Evolutionary conservation across 2,888 invertebrate species (phyloP).

Genomic region (Byasa hedistus): DNA sequence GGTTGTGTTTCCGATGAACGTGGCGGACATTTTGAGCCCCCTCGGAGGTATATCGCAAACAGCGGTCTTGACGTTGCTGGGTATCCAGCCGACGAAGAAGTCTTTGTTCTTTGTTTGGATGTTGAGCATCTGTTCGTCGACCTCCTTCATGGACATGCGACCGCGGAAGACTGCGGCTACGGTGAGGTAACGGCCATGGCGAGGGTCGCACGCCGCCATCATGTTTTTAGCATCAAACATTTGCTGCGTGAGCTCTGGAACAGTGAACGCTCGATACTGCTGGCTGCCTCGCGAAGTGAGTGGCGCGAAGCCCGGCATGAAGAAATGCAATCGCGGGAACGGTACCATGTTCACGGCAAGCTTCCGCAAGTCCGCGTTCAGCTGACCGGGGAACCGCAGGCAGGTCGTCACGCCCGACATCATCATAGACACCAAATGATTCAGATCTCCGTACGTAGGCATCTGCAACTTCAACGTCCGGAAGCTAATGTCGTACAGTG

Average conservation of each 20-base stretch:
- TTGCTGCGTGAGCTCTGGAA: constrained; percentile 92
- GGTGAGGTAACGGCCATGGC: constrained; percentile 92
- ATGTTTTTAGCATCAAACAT: constrained; percentile 97
- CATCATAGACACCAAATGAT: constrained; percentile 67
- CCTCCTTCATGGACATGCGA: constrained; percentile 96
- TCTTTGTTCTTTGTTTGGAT: constrained; percentile 87
- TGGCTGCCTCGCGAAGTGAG: constrained; percentile 88
- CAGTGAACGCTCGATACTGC: constrained; percentile 90
- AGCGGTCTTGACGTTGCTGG: constrained; percentile 88
- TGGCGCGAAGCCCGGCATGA: constrained; percentile 82
- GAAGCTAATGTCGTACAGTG: constrained; percentile 88
- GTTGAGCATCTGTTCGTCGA: constrained; percentile 89
- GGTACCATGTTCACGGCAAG: constrained; percentile 80
- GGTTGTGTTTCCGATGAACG: constrained; percentile 92
- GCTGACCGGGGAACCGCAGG: constrained; percentile 64
- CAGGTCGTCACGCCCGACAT: constrained; percentile 72
- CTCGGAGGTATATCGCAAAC: constrained; percentile 88
- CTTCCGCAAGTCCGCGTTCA: constrained; percentile 86
- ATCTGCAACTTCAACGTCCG: constrained; percentile 84
- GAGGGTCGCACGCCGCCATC: constrained; percentile 97
- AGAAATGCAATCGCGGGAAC: constrained; percentile 84
- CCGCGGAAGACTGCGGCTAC: constrained; percentile 94
- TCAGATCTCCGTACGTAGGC: constrained; percentile 88
- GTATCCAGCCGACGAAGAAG: constrained; percentile 90
- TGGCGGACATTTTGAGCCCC: constrained; percentile 90